Percentiles rank a stretch among this genome's conserved stretches.
phyloP scores from a whole-genome alignment of 2,113 vertebrate genomes.

The Pontoporia blainvillei region DNA sequence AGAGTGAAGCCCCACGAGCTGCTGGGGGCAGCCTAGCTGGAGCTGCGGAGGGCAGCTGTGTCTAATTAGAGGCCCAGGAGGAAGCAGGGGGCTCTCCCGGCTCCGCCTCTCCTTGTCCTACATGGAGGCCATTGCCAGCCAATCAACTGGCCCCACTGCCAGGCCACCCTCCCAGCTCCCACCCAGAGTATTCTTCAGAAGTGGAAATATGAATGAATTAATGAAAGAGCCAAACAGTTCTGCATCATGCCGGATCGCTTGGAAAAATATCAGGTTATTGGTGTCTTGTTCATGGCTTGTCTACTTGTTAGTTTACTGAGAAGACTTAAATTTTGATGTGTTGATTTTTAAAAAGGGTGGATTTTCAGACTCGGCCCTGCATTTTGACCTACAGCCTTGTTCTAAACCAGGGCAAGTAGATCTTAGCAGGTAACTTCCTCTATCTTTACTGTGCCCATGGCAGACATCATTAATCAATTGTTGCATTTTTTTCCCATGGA shows the following conservation, averaged over 20 bases:
- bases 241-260: background rate
- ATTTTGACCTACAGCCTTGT: background rate
- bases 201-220: background rate
- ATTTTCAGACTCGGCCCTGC: background rate
- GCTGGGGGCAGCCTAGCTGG: background rate
- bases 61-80: background rate
- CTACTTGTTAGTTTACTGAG: background rate
- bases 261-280: background rate
- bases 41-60: background rate
- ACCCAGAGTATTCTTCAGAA: background rate
- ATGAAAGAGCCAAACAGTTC: background rate
- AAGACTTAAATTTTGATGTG: background rate
- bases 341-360: background rate
- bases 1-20: too few relatives aligned
- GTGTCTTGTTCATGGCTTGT: background rate
- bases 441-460: background rate
- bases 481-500: background rate
- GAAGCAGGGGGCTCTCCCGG: background rate
- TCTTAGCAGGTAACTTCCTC: background rate
- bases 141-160: background rate
- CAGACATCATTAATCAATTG: background rate
- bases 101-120: background rate
- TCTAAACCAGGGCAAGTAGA: background rate
- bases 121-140: background rate
- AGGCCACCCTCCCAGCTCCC: background rate